These are phyloP conservation scores for Caenorhabditis sp. DNA, from an alignment of 2,888 invertebrate species.

Conservation along the genomic window DNA sequence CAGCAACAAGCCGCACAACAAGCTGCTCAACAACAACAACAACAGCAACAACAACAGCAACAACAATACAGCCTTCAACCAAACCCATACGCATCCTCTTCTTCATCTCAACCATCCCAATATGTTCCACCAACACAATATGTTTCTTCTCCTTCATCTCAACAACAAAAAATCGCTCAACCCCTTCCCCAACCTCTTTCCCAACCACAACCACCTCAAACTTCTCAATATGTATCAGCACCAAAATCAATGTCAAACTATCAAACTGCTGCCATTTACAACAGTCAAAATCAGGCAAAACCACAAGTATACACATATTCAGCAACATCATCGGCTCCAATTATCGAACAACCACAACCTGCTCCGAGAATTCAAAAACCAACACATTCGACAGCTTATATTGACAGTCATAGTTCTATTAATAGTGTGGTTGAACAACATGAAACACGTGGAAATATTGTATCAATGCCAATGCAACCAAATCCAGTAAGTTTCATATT, in stretches of 20 bases:
- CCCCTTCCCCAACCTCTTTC: conserved; percentile 15
- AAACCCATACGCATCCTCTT: conserved; percentile 18
- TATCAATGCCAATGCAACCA: conserved; percentile 6
- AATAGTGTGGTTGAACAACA: conserved; percentile 25
- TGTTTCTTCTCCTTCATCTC: conserved; percentile 1
- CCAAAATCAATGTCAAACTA: conserved; percentile 32
- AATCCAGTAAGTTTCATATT: background rate
- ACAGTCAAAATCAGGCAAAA: conserved; percentile 21
- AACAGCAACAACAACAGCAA: conserved; percentile 30
- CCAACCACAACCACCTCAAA: conserved; percentile 7
- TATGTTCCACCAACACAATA: conserved; percentile 4
- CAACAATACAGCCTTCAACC: conserved; percentile 22
- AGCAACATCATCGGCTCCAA: conserved; percentile 13
- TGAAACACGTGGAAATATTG: conserved; percentile 6
- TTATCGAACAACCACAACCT: background rate
- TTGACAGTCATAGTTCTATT: conserved; percentile 1
- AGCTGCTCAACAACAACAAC: conserved; percentile 7
- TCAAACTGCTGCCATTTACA: conserved; percentile 40
- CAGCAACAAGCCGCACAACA: conserved; percentile 16
- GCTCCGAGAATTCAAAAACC: conserved; percentile 19
- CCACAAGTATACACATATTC: conserved; percentile 40
- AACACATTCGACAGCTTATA: conserved; percentile 17
- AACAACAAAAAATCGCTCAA: conserved; percentile 2
- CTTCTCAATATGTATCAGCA: background rate
- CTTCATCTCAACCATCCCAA: conserved; percentile 1